phyloP scores from a whole-genome alignment of 2,113 vertebrate genomes.

The Aphyosemion australe region DNA sequence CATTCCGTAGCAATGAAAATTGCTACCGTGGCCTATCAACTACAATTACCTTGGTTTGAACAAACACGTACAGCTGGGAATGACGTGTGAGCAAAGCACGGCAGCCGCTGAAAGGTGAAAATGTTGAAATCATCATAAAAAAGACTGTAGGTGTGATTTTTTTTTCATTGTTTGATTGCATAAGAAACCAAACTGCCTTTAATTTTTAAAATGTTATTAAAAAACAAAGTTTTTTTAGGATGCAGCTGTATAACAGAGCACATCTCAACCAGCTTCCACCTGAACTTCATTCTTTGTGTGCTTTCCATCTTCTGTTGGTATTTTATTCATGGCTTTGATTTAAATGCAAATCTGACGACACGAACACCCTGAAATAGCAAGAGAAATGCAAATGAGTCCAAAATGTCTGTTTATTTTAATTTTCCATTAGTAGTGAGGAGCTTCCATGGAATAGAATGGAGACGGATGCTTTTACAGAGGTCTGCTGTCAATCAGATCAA shows the following conservation, averaged over 20 bases:
- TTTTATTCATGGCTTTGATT: background rate
- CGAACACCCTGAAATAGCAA: background rate
- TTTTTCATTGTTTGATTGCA: background rate
- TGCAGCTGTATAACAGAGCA: background rate
- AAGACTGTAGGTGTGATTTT: background rate
- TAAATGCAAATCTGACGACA: background rate
- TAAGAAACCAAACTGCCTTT: too few relatives aligned
- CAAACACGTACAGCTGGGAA: constrained; percentile 26
- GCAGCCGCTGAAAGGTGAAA: constrained; percentile 12
- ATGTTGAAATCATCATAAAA: constrained; percentile 3
- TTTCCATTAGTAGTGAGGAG: background rate
- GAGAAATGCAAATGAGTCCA: background rate
- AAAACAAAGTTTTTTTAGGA: background rate
- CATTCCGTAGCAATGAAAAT: constrained; percentile 39
- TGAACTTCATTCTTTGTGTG: background rate
- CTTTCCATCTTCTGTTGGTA: background rate
- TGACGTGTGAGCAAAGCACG: constrained; percentile 5
- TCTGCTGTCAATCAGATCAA: background rate
- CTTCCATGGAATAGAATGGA: too few relatives aligned
- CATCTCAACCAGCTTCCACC: background rate
- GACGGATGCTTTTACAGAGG: background rate
- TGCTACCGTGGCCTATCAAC: constrained; percentile 53
- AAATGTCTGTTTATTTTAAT: background rate
- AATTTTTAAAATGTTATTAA: too few relatives aligned
- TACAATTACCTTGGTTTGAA: constrained; percentile 52